Base-by-base conservation (phyloP, 2,888 invertebrate genomes). In the Lepidochitona cinerea region DNA sequence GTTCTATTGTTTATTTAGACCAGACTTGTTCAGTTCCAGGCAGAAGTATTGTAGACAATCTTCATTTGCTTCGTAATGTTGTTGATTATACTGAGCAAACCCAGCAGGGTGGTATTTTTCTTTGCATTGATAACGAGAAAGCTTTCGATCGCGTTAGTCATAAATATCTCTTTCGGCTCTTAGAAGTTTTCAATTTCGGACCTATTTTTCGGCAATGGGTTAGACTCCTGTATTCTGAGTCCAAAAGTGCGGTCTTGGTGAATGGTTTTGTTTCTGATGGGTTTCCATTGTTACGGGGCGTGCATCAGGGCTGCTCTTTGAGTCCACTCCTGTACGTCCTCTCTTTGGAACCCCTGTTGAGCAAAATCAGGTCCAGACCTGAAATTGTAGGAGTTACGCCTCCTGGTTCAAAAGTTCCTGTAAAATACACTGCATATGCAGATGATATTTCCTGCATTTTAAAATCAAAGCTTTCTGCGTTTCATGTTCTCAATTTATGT, bases 91-190 rank as follows among this genome's bases (percentile, higher is more conserved):
- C 71, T 18, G 70, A 80, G 23, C 75, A 77, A 53, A 76, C 79
- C 67, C 32, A 81, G 14, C 35, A 76, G 26, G 23, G 65, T 53
- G 73, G 78, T 53, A 70, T 70, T 41, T 79, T 81, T 68, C 76
- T 81, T 37, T 66, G 53, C 71, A 37, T 81, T 49, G 82, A 83
- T 68, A 59, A 59, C 32, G 79, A 78, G 59, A 83, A 82, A 53
- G 81, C 81, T 0, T 82, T 82, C 53, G 81, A 82, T 67, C 68
- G 81, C 37, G 81, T 81, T 23, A 75, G 72, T 35, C 77, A 79
- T 72, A 64, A 72, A n/a, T 82, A 75, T 72, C n/a, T 83, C 26
- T 78, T 75, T 74, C 69, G 77, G 53, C 68, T 72, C 5, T 59
- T 83, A 33, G 7, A 70, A 9, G 49, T 72, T 12, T 81, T 79